These are phyloP conservation scores for Simalia tracyae DNA, from an alignment of 2,797 vertebrate genomes.

Conservation along the genomic window DNA sequence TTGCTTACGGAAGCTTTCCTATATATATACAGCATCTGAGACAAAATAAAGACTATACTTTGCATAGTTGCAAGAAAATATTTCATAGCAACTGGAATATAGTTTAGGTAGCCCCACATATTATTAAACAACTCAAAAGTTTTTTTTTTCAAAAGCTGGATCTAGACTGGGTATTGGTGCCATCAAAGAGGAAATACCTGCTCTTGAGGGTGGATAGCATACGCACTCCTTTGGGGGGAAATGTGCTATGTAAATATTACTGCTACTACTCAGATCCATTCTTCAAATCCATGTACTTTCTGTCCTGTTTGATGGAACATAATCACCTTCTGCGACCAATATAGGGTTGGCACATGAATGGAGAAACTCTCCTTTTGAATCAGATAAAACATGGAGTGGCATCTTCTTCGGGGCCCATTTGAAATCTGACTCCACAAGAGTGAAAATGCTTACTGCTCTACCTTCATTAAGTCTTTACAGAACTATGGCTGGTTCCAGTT, in stretches of 20 bases:
- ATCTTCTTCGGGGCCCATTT: neutral
- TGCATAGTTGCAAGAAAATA: neutral
- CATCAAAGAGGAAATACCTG: neutral
- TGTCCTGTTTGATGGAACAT: neutral
- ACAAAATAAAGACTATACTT: slow-evolving; percentile 9
- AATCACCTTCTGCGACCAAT: neutral
- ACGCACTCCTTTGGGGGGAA: neutral
- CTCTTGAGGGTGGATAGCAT: neutral
- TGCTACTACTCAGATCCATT: neutral
- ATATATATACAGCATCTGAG: slow-evolving; percentile 45
- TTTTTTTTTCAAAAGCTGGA: neutral
- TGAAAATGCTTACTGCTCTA: neutral
- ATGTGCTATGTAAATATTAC: neutral
- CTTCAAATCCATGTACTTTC: neutral
- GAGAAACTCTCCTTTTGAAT: neutral
- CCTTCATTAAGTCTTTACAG: neutral
- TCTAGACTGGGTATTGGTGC: neutral
- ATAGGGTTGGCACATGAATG: neutral
- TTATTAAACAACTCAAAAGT: neutral
- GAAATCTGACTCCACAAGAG: neutral
- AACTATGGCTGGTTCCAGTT: neutral
- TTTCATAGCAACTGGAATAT: neutral
- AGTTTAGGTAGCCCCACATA: neutral
- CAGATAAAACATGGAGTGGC: neutral
- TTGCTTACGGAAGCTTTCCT: slow-evolving; percentile 64